A percentile compares a stretch with the other conserved stretches of the same genome.
Conservation (phyloP, 2,113 vertebrate genomes). For the Lepisosteus osseus region DNA sequence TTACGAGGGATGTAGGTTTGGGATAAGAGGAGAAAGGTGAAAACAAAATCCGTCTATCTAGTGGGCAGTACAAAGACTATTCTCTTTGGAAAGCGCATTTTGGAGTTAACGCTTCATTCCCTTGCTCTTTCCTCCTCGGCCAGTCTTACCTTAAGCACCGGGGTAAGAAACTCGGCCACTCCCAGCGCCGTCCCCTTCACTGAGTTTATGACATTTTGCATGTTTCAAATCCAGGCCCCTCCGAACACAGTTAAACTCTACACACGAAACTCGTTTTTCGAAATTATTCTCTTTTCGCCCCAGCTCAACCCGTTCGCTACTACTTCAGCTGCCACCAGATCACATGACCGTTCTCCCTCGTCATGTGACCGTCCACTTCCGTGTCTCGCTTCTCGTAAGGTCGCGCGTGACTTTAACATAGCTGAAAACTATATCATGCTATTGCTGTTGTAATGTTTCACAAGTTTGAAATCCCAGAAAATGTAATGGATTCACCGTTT, state of each 20-base stretch:
- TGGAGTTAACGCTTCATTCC: neutral
- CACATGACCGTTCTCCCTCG: constrained; percentile 48
- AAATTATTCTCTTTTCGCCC: neutral
- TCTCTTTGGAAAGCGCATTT: too few species aligned
- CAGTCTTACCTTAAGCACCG: constrained; percentile 87
- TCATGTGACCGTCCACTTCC: constrained; percentile 43
- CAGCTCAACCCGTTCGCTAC: constrained; percentile 9
- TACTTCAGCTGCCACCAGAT: constrained; percentile 15
- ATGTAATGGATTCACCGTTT: too few species aligned
- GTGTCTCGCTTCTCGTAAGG: constrained; percentile 42
- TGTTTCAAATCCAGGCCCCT: constrained; percentile 36
- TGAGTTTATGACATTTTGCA: constrained; percentile 96
- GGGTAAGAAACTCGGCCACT: constrained; percentile 92
- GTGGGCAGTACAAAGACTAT: too few species aligned
- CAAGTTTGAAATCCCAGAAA: too few species aligned
- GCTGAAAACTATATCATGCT: too few species aligned
- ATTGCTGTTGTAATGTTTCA: too few species aligned
- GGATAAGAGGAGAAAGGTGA: too few species aligned
- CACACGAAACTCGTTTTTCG: neutral
- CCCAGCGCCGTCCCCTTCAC: constrained; percentile 94
- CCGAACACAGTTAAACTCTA: neutral
- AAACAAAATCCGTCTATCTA: too few species aligned
- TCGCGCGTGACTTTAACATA: too few species aligned
- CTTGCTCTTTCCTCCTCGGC: neutral
- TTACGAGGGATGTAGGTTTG: too few species aligned